A percentile compares a stretch with the other conserved stretches of the same genome.
Conservation (phyloP, 2,888 invertebrate genomes). For the Cephus spinipes region DNA sequence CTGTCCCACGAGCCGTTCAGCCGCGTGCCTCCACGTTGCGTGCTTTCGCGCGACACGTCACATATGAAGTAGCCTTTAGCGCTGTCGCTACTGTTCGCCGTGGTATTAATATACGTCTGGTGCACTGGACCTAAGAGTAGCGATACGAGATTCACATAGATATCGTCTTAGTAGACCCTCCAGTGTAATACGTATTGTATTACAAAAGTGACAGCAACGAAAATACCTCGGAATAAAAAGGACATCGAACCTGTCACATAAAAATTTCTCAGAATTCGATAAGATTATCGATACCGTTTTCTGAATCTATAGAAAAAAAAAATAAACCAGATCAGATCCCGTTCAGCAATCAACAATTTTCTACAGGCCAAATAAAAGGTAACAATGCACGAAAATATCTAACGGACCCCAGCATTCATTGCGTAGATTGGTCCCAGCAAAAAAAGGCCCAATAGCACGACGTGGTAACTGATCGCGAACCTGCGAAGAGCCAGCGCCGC, state of each 20-base stretch:
- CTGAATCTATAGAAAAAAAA: neutral
- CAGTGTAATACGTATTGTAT: neutral
- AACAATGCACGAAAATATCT: neutral
- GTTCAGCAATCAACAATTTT: neutral
- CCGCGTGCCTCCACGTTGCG: conserved; percentile 54
- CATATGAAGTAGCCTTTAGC: neutral
- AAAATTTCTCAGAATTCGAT: neutral
- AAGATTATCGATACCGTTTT: neutral
- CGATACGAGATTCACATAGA: neutral
- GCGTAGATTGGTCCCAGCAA: neutral
- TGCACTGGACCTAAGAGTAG: neutral
- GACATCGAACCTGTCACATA: neutral
- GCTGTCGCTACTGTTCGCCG: neutral
- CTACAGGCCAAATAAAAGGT: neutral
- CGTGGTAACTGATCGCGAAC: neutral
- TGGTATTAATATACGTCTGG: neutral
- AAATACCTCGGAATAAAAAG: neutral
- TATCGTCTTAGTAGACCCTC: neutral
- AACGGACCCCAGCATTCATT: neutral
- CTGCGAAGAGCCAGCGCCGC: neutral
- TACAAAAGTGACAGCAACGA: neutral
- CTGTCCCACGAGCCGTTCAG: conserved; percentile 44
- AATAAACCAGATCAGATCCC: neutral
- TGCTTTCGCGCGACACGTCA: conserved; percentile 35
- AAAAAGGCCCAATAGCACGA: neutral